Conservation (phyloP, 2,888 invertebrate species). For the Harpagoxenus sublaevis region DNA sequence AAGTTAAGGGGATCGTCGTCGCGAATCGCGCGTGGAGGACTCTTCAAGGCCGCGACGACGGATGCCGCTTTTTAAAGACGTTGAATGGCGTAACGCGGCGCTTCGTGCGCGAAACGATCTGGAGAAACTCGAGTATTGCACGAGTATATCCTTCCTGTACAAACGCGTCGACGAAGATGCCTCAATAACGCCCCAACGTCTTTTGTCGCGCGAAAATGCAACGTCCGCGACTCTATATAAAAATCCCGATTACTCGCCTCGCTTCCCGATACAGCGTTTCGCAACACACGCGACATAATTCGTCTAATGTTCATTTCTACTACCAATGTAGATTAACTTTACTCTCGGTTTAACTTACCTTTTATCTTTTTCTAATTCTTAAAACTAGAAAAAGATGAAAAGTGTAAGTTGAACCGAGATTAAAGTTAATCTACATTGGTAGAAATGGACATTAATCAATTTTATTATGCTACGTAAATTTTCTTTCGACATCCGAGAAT, state of each 20-base stretch:
- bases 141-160: conserved; percentile 51
- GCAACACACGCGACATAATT: neutral
- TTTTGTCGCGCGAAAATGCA: neutral
- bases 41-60: neutral
- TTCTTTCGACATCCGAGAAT: neutral
- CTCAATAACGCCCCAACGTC: no score
- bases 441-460: neutral
- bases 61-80: conserved; percentile 21
- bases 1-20: neutral
- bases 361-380: no score
- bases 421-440: no score
- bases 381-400: no score
- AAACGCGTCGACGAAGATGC: neutral
- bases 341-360: no score
- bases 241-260: neutral
- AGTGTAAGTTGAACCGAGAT: no score
- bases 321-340: no score
- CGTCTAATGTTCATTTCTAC: neutral
- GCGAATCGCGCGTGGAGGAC: neutral
- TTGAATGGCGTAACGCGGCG: conserved; percentile 36
- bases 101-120: conserved; percentile 27
- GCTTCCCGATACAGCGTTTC: neutral
- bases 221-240: neutral
- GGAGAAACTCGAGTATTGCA: conserved; percentile 50
- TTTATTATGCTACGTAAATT: neutral